Percentiles rank a stretch among this genome's conserved stretches.
phyloP scores from a whole-genome alignment of 1,140 invertebrate genomes.

The Arion vulgaris region DNA sequence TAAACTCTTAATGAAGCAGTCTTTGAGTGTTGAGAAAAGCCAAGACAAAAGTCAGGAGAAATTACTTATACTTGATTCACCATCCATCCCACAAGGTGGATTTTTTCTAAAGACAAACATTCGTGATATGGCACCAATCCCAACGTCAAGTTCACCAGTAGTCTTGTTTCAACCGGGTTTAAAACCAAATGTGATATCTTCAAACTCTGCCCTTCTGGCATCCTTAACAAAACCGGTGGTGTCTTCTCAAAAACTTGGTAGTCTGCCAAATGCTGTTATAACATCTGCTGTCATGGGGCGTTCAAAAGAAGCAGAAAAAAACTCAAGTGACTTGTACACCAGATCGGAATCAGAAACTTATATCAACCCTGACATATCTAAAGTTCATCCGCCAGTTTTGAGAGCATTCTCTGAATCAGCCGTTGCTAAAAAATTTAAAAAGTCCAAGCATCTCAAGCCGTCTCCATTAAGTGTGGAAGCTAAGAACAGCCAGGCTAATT shows the following conservation, averaged over 20 bases:
- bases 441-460: constrained; percentile 16
- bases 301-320: constrained; percentile 1
- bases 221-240: constrained; percentile 34
- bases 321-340: constrained; percentile 1
- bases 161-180: not conserved
- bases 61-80: not conserved
- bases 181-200: constrained; percentile 1
- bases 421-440: constrained; percentile 14
- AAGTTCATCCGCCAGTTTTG: constrained; percentile 35
- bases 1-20: constrained; percentile 66
- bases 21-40: constrained; percentile 61
- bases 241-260: constrained; percentile 33
- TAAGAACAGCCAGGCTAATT: not conserved
- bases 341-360: constrained; percentile 28
- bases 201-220: constrained; percentile 32
- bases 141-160: too few species aligned
- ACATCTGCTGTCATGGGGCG: constrained; percentile 35
- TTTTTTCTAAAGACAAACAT: constrained; percentile 10
- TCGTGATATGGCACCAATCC: not conserved
- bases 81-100: not conserved
- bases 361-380: not conserved
- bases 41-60: constrained; percentile 18
- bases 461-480: constrained; percentile 36
- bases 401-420: constrained; percentile 43
- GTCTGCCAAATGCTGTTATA: constrained; percentile 36